Conservation (phyloP, 37 sponge, comb jelly and placozoan genomes). For the Chondrosia reniformis region DNA sequence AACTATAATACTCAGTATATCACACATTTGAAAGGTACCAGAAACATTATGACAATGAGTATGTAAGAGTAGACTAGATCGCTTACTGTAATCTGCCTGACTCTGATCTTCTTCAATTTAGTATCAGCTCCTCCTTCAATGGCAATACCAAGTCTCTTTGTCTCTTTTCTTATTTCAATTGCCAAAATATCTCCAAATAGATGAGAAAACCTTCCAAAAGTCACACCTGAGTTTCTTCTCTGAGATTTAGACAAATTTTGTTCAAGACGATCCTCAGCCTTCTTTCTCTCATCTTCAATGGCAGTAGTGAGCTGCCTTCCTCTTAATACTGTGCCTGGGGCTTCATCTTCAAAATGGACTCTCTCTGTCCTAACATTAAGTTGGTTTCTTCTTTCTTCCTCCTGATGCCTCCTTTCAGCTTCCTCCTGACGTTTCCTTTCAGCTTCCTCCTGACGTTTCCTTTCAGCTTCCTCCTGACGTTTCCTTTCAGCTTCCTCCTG, state of each 20-base stretch:
- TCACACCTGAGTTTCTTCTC: constrained; percentile 13
- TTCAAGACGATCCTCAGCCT: constrained; percentile 46
- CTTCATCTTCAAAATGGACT: background rate
- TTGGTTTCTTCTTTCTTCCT: background rate
- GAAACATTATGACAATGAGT: background rate
- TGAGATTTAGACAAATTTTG: constrained; percentile 16
- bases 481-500: background rate
- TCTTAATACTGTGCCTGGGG: background rate
- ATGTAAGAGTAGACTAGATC: background rate
- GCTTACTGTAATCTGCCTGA: constrained; percentile 72
- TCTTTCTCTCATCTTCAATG: constrained; percentile 44
- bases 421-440: background rate
- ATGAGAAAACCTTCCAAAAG: constrained; percentile 52
- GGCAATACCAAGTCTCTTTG: constrained; percentile 79
- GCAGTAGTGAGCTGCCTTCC: background rate
- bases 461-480: background rate
- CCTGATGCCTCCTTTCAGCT: background rate
- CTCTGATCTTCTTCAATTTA: constrained; percentile 69
- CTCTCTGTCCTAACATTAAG: background rate
- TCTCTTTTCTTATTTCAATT: constrained; percentile 59
- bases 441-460: background rate
- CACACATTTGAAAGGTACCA: background rate
- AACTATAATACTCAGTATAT: too few relatives aligned
- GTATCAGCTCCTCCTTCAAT: constrained; percentile 85
- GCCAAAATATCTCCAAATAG: constrained; percentile 59